phyloP scores from a whole-genome alignment of 2,113 vertebrate species.

The Grammomys dolichurus region DNA sequence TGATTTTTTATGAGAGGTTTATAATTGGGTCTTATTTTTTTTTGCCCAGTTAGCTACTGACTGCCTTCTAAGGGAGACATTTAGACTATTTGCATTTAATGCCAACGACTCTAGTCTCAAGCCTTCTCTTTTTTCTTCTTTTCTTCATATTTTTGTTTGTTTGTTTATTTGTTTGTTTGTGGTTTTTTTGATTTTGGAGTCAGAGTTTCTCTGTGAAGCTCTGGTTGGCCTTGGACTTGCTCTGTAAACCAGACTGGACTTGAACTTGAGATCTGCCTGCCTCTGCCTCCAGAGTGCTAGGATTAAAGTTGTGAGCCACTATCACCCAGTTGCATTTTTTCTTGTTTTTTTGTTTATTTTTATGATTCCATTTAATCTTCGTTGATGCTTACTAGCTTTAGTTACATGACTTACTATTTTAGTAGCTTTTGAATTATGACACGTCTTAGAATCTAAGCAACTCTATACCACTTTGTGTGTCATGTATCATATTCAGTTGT shows the following conservation, averaged over 20 bases:
- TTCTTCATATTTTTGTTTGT: background rate
- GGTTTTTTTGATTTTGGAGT: too few species aligned
- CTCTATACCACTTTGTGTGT: background rate
- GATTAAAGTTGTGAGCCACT: background rate
- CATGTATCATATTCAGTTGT: background rate
- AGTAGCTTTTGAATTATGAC: background rate
- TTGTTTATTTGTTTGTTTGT: background rate
- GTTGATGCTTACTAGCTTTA: slow-evolving; percentile 4
- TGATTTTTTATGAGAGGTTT: background rate
- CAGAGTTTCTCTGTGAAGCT: background rate
- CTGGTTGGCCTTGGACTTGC: background rate
- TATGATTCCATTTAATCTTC: background rate
- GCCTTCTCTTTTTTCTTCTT: background rate
- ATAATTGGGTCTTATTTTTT: background rate
- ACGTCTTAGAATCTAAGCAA: background rate
- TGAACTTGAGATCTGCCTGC: background rate
- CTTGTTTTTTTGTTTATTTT: background rate
- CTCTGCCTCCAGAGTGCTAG: background rate
- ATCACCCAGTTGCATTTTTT: background rate
- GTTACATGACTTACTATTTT: slow-evolving; percentile 26
- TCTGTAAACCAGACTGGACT: background rate
- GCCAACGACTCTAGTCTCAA: background rate
- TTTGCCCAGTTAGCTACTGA: background rate
- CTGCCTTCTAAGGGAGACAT: background rate
- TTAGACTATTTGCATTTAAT: background rate